Evolutionary conservation across 2,888 invertebrate species (phyloP).

Genomic region (Lypha dubia): DNA sequence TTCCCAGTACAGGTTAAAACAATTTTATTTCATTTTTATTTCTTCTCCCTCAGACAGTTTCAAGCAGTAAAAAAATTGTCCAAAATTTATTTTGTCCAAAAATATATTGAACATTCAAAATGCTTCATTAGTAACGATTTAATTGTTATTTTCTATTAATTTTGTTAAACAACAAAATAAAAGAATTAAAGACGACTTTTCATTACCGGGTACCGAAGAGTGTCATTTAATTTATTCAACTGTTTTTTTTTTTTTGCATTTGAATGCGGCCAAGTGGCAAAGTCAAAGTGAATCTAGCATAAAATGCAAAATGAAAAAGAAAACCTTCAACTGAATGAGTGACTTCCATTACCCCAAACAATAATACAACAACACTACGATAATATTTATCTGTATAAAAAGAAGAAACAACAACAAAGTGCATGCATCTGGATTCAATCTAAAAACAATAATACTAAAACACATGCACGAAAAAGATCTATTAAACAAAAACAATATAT

Average conservation of each 20-base stretch:
- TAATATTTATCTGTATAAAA: too few relatives aligned
- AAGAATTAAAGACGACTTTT: neutral
- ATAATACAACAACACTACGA: constrained; percentile 20
- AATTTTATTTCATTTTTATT: too few relatives aligned
- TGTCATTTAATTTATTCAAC: neutral
- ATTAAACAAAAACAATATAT: constrained; percentile 20
- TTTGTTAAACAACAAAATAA: neutral
- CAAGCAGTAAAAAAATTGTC: too few relatives aligned
- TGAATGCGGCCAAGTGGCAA: constrained; percentile 64
- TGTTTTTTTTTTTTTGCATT: constrained; percentile 23
- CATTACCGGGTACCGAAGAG: neutral
- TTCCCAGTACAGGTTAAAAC: too few relatives aligned
- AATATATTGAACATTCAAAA: too few relatives aligned
- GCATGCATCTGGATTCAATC: constrained; percentile 26
- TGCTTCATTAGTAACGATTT: too few relatives aligned
- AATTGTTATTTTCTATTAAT: too few relatives aligned
- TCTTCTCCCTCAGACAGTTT: too few relatives aligned
- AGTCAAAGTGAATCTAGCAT: constrained; percentile 75
- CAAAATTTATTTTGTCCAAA: too few relatives aligned
- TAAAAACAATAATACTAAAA: constrained; percentile 14
- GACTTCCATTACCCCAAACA: constrained; percentile 63
- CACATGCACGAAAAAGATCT: constrained; percentile 36
- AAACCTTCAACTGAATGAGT: constrained; percentile 48
- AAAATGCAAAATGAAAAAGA: constrained; percentile 53
- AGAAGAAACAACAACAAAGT: constrained; percentile 19